Conservation (phyloP, 2,888 invertebrate genomes). For the Heliconius cydno region DNA sequence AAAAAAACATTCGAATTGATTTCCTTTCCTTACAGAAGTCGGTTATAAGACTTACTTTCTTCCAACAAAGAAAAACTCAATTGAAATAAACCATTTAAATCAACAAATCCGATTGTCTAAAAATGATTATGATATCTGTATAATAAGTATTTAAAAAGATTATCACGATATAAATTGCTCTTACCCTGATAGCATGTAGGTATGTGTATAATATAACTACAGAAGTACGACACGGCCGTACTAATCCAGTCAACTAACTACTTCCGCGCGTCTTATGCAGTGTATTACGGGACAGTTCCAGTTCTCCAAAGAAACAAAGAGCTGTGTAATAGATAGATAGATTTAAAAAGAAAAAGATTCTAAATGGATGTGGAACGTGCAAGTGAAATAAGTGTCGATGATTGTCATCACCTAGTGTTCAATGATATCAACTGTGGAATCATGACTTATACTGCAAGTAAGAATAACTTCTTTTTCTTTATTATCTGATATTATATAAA, state of each 20-base stretch:
- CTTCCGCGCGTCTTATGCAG: slow-evolving; percentile 38
- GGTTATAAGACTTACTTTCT: not conserved
- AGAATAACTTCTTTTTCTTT: slow-evolving; percentile 36
- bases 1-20: too few relatives aligned
- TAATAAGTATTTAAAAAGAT: slow-evolving; percentile 8
- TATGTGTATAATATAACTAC: slow-evolving; percentile 29
- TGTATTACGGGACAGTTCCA: slow-evolving; percentile 28
- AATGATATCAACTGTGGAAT: slow-evolving; percentile 53
- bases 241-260: slow-evolving; percentile 41
- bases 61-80: not conserved
- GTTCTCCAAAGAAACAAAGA: slow-evolving; percentile 27
- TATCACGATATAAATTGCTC: not conserved
- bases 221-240: slow-evolving; percentile 15
- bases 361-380: slow-evolving; percentile 69
- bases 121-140: slow-evolving; percentile 1
- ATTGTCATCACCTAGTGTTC: slow-evolving; percentile 66
- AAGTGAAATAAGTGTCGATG: slow-evolving; percentile 67
- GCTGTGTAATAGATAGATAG: not conserved
- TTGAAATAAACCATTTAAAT: not conserved
- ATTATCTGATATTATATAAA: not conserved
- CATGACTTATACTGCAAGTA: slow-evolving; percentile 42
- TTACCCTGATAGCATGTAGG: slow-evolving; percentile 11
- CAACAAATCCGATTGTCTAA: not conserved
- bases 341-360: not conserved
- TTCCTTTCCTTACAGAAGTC: too few relatives aligned